Base-by-base conservation (phyloP, 2,797 vertebrate species). In the Syndactyla subalaris region DNA sequence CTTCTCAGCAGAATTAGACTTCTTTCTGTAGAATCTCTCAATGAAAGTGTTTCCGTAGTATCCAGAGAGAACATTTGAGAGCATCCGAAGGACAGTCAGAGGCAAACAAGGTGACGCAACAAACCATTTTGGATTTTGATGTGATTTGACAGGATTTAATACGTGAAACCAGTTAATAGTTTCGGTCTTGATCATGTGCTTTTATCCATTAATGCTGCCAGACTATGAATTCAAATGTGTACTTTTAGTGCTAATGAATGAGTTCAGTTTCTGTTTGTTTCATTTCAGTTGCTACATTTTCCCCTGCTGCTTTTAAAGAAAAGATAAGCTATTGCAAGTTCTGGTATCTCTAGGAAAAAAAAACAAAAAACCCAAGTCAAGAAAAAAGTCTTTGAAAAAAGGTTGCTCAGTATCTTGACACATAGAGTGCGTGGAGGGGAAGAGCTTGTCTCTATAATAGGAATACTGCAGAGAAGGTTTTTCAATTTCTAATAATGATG, bases 181-280 rank as follows among this genome's bases (percentile, higher is more conserved):
- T 83, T 75, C 70, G 20, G 48, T 78, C 43, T 61, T 58, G 14
- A 9, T 86, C 49, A 3, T 5, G 3, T 57, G 29, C 32, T 49
- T 75, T 73, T 66, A 24, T 66, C 45, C 45, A 34, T 45, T 59
- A 46, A 20, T 48, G 41, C 68, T 72, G 52, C 27, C 43, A 82
- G 52, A n/a, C 19, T 73, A 3, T 45, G 46, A 71, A 34, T 77
- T 85, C 23, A 48, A 32, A 14, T 41, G 30, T 66, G 29, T 36
- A 6, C 3, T 23, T 91, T 27, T 17, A 49, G 12, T 61, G 49
- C 46, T 80, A 71, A 45, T 70, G 34, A 87, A 48, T 36, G 7
- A 48, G 30, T 77, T 92, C 36, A 6, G 20, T 83, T 88, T 78
- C 74, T 85, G 5, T 81, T 81, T 51, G 32, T 39, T 88, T 93